Evolutionary conservation across 1,140 invertebrate species (phyloP), one percentile per base, ranked within the genome.

Genomic region (Cepaea nemoralis): DNA sequence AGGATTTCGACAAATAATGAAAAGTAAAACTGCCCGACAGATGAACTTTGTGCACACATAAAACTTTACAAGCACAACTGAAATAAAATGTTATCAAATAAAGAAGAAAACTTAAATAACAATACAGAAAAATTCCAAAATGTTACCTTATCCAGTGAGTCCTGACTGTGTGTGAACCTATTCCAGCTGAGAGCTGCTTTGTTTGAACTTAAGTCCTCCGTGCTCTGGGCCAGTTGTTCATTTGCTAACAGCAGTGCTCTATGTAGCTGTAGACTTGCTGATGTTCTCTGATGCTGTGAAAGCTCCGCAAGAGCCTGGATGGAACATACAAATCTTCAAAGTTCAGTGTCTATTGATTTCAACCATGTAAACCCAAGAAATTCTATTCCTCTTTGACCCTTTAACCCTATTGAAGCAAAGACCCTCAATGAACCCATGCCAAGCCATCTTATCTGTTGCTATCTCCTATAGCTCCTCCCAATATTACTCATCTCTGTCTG

Each of bases 161-260:
- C 77, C 40, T 69, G 59, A 69, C 77, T 78, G 63, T 69, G 63
- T n/a, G 77, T 78, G 77, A 78, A 78, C n/a, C 63, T 67, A 63
- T 69, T 78, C 77, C 63, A 78, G n/a, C 27, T 78, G 8, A 78
- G 63, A 59, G 77, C 37, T 59, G 55, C 75, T 35, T 24, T 35
- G 27, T 39, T 50, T 2, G 40, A n/a, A 31, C 37, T 42, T 14
- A 78, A 48, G 31, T 78, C 77, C 42, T 78, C 77, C 22, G 77
- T 78, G 77, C 77, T 78, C 40, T 78, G 77, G 24, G 66, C 77
- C 39, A 78, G 31, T 27, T 78, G 77, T 45, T 78, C 77, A 78
- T 67, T 67, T 59, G 77, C 77, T 45, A 78, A 40, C 5, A 78
- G 66, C 63, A 78, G 69, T 10, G 77, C 77, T 35, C 77, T 55